phyloP scores from a whole-genome alignment of 1,140 invertebrate genomes.

The Heterodera carotae region DNA sequence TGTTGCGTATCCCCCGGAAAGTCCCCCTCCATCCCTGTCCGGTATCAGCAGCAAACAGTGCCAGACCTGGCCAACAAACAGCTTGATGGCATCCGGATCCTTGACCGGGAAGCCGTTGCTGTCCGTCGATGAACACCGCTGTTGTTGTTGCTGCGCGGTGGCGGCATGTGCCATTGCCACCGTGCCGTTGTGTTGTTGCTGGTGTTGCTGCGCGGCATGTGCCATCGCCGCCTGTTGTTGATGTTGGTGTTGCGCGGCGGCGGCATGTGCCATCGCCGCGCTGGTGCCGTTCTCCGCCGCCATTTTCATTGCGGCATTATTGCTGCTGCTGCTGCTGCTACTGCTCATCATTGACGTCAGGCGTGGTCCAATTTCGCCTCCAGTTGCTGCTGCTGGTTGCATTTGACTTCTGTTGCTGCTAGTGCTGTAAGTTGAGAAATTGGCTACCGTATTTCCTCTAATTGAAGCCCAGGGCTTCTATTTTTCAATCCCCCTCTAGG shows the following conservation, averaged over 20 bases:
- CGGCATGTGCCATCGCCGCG: too few species aligned
- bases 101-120: conserved; percentile 65
- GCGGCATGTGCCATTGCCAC: too few species aligned
- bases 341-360: not conserved
- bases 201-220: too few species aligned
- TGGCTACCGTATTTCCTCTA: too few species aligned
- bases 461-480: too few species aligned
- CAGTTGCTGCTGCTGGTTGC: not conserved
- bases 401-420: not conserved
- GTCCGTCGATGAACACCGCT: conserved; percentile 54
- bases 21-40: too few species aligned
- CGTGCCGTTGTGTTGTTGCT: not conserved
- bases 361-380: not conserved
- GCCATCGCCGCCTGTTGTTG: conserved; percentile 62
- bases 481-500: not conserved
- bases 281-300: not conserved
- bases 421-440: too few species aligned
- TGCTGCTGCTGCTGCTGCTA: too few species aligned
- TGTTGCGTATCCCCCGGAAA: too few species aligned
- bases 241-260: conserved; percentile 28
- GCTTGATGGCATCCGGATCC: conserved; percentile 60
- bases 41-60: too few species aligned
- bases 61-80: conserved; percentile 63
- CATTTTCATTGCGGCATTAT: too few species aligned
- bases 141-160: conserved; percentile 21